Base-by-base conservation (phyloP, 2,888 invertebrate genomes). In the Chrysomela aeneicollis region DNA sequence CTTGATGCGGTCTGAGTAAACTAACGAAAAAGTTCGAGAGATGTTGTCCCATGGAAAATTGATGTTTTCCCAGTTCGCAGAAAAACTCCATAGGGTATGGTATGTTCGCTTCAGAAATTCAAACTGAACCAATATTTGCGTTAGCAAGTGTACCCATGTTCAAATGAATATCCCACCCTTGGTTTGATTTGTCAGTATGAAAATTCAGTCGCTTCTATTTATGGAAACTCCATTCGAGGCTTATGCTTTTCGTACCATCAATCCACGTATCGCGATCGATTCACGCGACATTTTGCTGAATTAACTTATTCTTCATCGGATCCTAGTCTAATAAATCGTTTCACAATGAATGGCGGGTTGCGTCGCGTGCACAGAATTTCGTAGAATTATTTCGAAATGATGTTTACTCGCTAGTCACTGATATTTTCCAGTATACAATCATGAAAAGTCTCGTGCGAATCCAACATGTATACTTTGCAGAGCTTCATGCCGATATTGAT, bases 311-410 rank as follows among this genome's bases (percentile, higher is more conserved):
- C 22, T 17, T 12, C 42, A n/a, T 55, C 53, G 22, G 8, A 42
- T 22, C n/a, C 17, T 15, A 8, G 21, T 42, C 21, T 37, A 18
- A 55, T 55, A 55, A 55, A 55, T 55, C 42, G 37, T 17, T n/a
- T 0, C n/a, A 8, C 21, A 55, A 42, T 42, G 32, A 55, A 22
- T 37, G 2, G 22, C 21, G 22, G 21, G 15, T 22, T 4, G 8
- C 30, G 17, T 52, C 12, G 55, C 55, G 55, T 55, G 55, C 42
- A 42, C 15, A n/a, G 37, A 42, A 21, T 3, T 37, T 55, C 42
- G 17, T 42, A 42, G n/a, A 6, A 55, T 55, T 19, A 42, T 55
- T 42, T 15, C 22, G 22, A 22, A 55, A 55, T n/a, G n/a, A n/a
- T 55, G 42, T 42, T 55, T 15, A 42, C 42, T 21, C 42, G 21